Base-by-base conservation (phyloP, 2,797 vertebrate genomes). In the Pipistrellus kuhlii region DNA sequence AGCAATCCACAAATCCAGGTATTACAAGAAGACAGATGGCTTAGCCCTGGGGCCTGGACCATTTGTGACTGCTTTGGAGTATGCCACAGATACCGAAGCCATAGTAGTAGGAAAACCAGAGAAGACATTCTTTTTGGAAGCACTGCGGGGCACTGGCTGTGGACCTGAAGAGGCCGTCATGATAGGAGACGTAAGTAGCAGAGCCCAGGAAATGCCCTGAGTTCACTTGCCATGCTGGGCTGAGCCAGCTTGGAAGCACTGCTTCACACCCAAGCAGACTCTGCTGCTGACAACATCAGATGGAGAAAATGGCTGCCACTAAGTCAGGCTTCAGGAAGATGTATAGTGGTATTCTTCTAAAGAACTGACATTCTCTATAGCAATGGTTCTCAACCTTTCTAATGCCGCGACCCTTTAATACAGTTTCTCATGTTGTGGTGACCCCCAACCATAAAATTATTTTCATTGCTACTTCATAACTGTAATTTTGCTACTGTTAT, bases 1-100 rank as follows among this genome's bases (percentile, higher is more conserved):
- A 64, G 99, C 99, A 1, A 98, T 99, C 97, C 99, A 99, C 91
- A 99, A 99, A 97, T 99, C 99, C 78, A 98, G 99, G 2, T 99
- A 99, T 96, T 99, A 99, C 97, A 99, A 99, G 97, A 98, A 98
- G 82, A 98, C 98, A 88, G 99, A 99, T 0, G 99, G 99, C 13
- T 96, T 99, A 95, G 98, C 99, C 3, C 98, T 99, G n/a, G 99
- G 99, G 6, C 99, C 99, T 0, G 99, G 99, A 12, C 99, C 99
- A 12, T 99, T 99, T 21, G 99, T 99, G 21, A 97, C 98, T 0
- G 99, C 98, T 4, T 97, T 99, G 93, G 99, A 99, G 96, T 99
- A 99, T 0, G 99, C 99, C 0, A 98, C 99, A 0, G 99, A 99
- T 93, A 97, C 98, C 68, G 98, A 97, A 91, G 99, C 99, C 5